Evolutionary conservation across 2,113 vertebrate species (phyloP).

Genomic region (Gasterosteus nipponicus): DNA sequence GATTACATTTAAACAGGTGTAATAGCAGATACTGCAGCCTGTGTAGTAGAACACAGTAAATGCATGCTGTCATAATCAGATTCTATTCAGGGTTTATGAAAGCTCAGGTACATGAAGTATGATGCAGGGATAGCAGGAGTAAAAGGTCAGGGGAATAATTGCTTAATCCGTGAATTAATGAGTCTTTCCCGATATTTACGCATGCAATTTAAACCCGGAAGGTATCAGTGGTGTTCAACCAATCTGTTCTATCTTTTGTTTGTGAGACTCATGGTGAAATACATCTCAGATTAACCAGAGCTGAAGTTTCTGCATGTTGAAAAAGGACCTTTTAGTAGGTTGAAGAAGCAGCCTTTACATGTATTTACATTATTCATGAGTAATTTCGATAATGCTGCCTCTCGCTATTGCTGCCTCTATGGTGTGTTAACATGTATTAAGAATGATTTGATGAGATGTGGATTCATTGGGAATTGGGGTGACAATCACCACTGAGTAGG

Average conservation of each 20-base stretch:
- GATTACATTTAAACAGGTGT: conserved; percentile 29
- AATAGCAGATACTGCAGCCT: conserved; percentile 2
- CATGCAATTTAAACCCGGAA: conserved; percentile 64
- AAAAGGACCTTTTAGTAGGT: conserved; percentile 67
- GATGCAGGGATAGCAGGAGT: conserved; percentile 23
- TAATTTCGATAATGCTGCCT: conserved; percentile 73
- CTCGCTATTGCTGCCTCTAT: conserved; percentile 70
- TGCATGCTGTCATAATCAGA: conserved; percentile 37
- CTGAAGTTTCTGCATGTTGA: conserved; percentile 44
- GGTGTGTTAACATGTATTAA: conserved; percentile 77
- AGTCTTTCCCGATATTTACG: conserved; percentile 65
- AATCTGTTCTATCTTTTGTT: conserved; percentile 33
- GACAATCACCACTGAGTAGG: conserved; percentile 69
- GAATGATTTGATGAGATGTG: conserved; percentile 74
- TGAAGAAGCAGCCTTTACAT: conserved; percentile 60
- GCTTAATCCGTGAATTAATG: too few species aligned
- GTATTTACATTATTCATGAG: conserved; percentile 76
- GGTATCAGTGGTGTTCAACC: conserved; percentile 65
- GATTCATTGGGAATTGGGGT: conserved; percentile 64
- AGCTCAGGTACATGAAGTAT: conserved; percentile 54
- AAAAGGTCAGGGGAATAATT: conserved; percentile 35
- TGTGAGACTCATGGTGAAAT: conserved; percentile 24
- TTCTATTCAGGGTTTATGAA: conserved; percentile 49
- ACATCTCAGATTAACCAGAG: conserved; percentile 61
- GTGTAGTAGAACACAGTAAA: conserved; percentile 15